Evolutionary conservation across 1,140 invertebrate species (phyloP), one percentile per base, ranked within the genome.

Genomic region (Triops longicaudatus): DNA sequence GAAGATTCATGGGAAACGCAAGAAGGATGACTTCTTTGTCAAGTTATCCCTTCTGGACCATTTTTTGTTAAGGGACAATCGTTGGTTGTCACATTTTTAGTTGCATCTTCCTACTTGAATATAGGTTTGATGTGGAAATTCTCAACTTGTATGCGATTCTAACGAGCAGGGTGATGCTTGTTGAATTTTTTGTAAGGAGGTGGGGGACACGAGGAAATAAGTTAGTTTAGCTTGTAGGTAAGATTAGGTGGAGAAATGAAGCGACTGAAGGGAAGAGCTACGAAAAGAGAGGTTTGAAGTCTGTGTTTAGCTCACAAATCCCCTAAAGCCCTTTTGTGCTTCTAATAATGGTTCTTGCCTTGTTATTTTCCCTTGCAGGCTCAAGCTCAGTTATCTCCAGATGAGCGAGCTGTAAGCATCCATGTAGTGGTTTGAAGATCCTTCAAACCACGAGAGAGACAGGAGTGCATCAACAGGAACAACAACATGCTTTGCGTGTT

Each of bases 331-430:
- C 31, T 37, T 76, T 11, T 26, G 81, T 80, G 26, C 80, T 78
- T 2, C 78, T 79, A 27, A 82, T 80, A 44, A 79, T 76, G 76
- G 79, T 75, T 11, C 81, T 81, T 78, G 81, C 82, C 0, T 81
- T 78, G 43, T 78, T 77, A 11, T 81, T 79, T 14, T 73, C 63
- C 31, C 6, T 75, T 82, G n/a, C 26, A 74, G 77, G n/a, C 82
- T 73, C 7, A 77, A 76, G 73, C 81, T 81, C 28, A 77, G 72
- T 7, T 77, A 43, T 50, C 44, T 50, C 44, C 11, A 26, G 37
- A 43, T 50, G 41, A 41, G 41, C 42, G 41, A 41, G n/a, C 74
- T 26, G 26, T 26, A 27, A 27, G 26, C 42, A 27, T 43, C 41
- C 74, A 71, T 50, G 44, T 76, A 26, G 75, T 50, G 26, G 43